These are phyloP conservation scores for Edolisoma coerulescens DNA, from an alignment of 2,113 vertebrate species.

Conservation along the genomic window DNA sequence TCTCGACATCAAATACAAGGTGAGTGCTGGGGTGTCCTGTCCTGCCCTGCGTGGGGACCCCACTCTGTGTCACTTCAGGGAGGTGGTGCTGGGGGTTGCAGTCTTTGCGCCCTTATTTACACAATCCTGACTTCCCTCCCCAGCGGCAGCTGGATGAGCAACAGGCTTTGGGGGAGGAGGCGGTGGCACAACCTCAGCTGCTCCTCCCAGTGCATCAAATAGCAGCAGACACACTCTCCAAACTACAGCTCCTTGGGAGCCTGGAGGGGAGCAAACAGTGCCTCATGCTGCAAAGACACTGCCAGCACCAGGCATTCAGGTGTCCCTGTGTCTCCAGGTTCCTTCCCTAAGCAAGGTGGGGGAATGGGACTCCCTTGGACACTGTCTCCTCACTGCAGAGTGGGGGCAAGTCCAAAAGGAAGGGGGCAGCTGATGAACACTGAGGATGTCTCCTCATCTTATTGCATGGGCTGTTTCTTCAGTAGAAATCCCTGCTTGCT, in stretches of 20 bases:
- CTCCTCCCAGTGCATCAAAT: not conserved
- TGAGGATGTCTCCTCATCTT: not conserved
- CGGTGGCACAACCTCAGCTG: not conserved
- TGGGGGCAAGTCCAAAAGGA: not conserved
- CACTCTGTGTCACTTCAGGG: accelerated
- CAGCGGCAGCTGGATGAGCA: not conserved
- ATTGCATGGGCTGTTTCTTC: not conserved
- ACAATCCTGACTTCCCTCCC: not conserved
- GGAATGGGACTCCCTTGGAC: accelerated
- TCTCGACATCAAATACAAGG: slow-evolving; percentile 77
- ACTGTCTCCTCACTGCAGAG: accelerated
- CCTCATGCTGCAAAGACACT: not conserved
- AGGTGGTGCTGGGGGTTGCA: not conserved
- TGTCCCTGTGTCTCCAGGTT: accelerated
- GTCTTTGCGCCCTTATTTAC: not conserved
- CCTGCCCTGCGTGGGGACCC: accelerated
- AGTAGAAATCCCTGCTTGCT: not conserved
- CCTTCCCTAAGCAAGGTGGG: not conserved
- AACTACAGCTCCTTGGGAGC: not conserved
- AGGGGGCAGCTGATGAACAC: not conserved
- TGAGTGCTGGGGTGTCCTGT: slow-evolving; percentile 27
- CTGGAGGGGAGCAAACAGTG: not conserved
- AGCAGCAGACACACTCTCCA: not conserved
- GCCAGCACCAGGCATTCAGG: not conserved
- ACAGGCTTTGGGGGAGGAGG: not conserved